Conservation (phyloP, 2,113 vertebrate genomes). For the Fregetta grallaria region DNA sequence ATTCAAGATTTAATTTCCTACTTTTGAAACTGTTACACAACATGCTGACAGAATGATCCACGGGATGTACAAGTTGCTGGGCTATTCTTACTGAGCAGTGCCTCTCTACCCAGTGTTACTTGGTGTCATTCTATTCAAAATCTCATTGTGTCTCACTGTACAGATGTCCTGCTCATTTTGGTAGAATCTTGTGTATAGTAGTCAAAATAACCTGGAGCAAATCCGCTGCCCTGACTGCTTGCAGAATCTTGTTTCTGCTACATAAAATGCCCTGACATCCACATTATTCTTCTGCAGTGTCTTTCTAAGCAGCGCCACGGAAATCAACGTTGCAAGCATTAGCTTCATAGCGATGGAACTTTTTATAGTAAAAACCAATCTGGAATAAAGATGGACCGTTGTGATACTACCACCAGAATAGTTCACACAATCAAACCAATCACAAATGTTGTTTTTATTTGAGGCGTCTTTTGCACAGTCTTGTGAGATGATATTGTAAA, state of each 20-base stretch:
- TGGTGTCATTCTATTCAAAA: neutral
- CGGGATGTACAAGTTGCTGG: neutral
- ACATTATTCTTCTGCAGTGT: neutral
- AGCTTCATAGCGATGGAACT: neutral
- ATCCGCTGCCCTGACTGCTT: neutral
- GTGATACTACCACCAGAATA: neutral
- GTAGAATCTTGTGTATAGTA: neutral
- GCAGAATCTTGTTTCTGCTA: neutral
- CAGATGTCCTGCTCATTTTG: neutral
- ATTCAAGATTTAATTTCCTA: neutral
- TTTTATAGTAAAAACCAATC: neutral
- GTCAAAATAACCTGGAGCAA: slow-evolving; percentile 5
- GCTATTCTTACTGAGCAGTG: neutral
- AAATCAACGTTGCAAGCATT: slow-evolving; percentile 13
- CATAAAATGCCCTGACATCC: neutral
- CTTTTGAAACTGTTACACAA: neutral
- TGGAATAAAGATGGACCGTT: neutral
- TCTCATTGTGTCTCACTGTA: neutral
- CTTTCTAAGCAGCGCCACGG: neutral
- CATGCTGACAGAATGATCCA: neutral
- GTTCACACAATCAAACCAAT: neutral
- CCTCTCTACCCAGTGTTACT: neutral
- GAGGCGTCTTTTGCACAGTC: neutral
- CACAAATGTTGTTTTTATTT: neutral
- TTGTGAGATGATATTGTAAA: neutral